A percentile compares a stretch with the other conserved stretches of the same genome.
phyloP scores from a whole-genome alignment of 2,888 invertebrate species.

The Panzeria rudis region DNA sequence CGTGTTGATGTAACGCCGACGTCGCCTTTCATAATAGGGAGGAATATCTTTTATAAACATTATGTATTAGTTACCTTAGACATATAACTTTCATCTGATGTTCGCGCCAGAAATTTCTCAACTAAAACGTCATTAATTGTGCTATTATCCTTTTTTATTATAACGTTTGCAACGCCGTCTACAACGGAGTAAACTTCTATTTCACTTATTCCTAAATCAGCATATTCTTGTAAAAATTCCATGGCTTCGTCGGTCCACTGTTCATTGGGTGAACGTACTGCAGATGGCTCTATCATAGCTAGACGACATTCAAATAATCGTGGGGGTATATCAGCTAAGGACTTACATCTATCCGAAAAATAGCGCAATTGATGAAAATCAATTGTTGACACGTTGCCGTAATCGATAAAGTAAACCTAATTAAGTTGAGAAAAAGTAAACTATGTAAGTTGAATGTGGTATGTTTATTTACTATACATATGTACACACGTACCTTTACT shows the following conservation, averaged over 20 bases:
- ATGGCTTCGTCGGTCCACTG: constrained; percentile 87
- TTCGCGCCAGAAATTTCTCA: constrained; percentile 86
- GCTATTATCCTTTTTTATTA: constrained; percentile 84
- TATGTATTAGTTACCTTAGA: constrained; percentile 86
- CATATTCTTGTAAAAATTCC: constrained; percentile 83
- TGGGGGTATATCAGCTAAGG: constrained; percentile 84
- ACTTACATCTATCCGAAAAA: constrained; percentile 76
- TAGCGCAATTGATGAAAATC: constrained; percentile 84
- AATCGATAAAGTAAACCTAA: constrained; percentile 91
- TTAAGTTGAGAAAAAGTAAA: constrained; percentile 66
- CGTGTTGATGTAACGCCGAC: no score
- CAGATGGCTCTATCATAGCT: constrained; percentile 88
- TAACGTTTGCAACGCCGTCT: constrained; percentile 88
- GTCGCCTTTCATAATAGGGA: no score
- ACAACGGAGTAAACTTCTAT: constrained; percentile 88
- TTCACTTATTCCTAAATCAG: constrained; percentile 81
- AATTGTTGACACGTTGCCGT: constrained; percentile 87
- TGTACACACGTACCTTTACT: constrained; percentile 75
- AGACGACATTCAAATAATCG: constrained; percentile 89
- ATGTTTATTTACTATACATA: no score
- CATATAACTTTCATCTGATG: constrained; percentile 89
- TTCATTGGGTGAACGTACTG: constrained; percentile 85
- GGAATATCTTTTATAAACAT: neutral
- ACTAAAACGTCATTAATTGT: constrained; percentile 88
- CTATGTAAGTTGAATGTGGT: no score